A percentile compares a stretch with the other conserved stretches of the same genome.
Conservation (phyloP, 2,113 vertebrate genomes). For the Misgurnus anguillicaudatus region DNA sequence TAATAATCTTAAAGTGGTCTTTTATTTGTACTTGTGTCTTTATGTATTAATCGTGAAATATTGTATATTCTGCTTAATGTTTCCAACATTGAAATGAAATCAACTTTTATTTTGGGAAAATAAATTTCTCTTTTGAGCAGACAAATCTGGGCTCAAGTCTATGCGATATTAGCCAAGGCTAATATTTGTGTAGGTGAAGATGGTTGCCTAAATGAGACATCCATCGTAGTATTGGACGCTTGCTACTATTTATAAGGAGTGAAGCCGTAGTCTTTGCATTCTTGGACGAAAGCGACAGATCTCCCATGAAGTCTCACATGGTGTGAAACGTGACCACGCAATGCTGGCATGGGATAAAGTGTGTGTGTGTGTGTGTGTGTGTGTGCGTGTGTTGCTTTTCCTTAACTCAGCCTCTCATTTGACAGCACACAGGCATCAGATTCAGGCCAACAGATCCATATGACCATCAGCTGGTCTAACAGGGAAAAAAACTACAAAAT, state of each 20-base stretch:
- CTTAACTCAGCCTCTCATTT: conserved; percentile 43
- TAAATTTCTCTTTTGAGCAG: conserved; percentile 33
- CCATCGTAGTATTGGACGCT: conserved; percentile 32
- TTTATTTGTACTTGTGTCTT: neutral
- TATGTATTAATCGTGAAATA: conserved; percentile 23
- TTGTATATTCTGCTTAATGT: conserved; percentile 27
- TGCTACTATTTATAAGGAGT: conserved; percentile 43
- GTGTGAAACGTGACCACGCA: conserved; percentile 33
- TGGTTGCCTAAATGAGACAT: conserved; percentile 48
- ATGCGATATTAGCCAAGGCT: conserved; percentile 35
- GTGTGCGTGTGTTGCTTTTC: conserved; percentile 37
- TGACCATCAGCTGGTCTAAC: conserved; percentile 41
- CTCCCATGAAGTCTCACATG: conserved; percentile 44
- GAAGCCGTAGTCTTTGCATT: conserved; percentile 37
- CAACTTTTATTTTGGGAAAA: conserved; percentile 47
- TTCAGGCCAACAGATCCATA: conserved; percentile 33
- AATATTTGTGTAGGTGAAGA: conserved; percentile 51
- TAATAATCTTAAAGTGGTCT: no score
- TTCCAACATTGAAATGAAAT: conserved; percentile 20
- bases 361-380: conserved; percentile 36
- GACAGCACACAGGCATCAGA: conserved; percentile 13
- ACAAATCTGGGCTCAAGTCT: conserved; percentile 44
- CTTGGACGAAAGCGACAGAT: conserved; percentile 26
- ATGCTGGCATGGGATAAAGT: conserved; percentile 42
- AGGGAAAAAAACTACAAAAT: conserved; percentile 23